Conservation (phyloP, 2,888 invertebrate species). For the Bibio marci region DNA sequence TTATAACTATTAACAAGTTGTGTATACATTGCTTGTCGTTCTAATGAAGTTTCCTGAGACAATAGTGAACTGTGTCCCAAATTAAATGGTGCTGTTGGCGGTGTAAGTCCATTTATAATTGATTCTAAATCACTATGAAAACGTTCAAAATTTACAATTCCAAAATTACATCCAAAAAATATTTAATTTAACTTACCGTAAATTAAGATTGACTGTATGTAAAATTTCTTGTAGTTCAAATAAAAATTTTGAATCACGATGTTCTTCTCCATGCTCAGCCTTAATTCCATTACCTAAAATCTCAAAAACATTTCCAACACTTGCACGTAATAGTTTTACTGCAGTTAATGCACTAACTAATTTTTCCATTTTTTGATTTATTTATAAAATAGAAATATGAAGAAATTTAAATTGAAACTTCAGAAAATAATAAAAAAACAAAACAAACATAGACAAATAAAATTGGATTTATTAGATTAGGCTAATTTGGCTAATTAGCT, state of each 20-base stretch:
- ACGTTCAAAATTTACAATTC: no score
- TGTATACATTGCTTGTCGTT: slow-evolving; percentile 73
- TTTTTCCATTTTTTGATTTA: no score
- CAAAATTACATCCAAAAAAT: slow-evolving; percentile 2
- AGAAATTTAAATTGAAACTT: no score
- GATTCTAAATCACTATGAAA: slow-evolving; percentile 62
- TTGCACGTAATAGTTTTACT: slow-evolving; percentile 60
- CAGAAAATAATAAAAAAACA: no score
- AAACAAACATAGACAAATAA: no score
- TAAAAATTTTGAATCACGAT: slow-evolving; percentile 58
- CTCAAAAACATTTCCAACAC: slow-evolving; percentile 72
- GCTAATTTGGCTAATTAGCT: no score
- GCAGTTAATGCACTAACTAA: slow-evolving; percentile 55
- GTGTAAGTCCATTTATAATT: slow-evolving; percentile 48
- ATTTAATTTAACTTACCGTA: slow-evolving; percentile 40
- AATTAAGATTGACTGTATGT: slow-evolving; percentile 60
- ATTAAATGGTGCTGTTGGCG: slow-evolving; percentile 66
- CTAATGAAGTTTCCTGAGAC: slow-evolving; percentile 80
- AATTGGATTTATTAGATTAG: no score
- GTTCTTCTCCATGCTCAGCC: slow-evolving; percentile 65
- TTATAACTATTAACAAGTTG: slow-evolving; percentile 80
- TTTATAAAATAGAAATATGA: no score
- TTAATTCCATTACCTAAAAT: slow-evolving; percentile 65
- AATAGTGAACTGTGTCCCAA: slow-evolving; percentile 73
- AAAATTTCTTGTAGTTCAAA: slow-evolving; percentile 68